A percentile compares a stretch with the other conserved stretches of the same genome.
phyloP scores from a whole-genome alignment of 92 coral and sea anemone genomes.

The Bergia puertoricense region DNA sequence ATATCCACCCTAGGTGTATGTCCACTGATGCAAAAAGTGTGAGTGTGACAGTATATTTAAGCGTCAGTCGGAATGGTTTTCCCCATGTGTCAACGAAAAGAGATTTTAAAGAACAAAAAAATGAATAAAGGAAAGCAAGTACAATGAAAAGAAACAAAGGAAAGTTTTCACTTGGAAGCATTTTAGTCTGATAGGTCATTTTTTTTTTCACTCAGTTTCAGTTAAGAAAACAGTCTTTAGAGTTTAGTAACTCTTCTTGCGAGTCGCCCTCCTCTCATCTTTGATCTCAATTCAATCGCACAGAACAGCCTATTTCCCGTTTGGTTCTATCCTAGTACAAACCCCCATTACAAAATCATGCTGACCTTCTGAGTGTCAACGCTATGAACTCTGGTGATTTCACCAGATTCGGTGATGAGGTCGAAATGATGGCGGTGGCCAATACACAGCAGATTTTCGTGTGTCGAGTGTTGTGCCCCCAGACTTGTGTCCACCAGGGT shows the following conservation, averaged over 20 bases:
- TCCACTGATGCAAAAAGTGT: background rate
- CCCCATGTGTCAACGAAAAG: background rate
- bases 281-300: background rate
- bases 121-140: too few relatives aligned
- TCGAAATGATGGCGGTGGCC: conserved; percentile 89
- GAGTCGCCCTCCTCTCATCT: background rate
- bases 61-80: background rate
- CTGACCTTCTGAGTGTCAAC: conserved; percentile 75
- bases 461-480: conserved; percentile 15
- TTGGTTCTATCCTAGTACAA: background rate
- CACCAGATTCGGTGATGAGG: conserved; percentile 73
- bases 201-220: background rate
- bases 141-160: background rate
- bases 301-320: background rate
- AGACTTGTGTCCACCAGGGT: conserved; percentile 67
- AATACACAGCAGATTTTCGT: conserved; percentile 73
- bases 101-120: background rate
- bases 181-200: background rate
- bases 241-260: background rate
- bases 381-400: conserved; percentile 71
- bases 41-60: background rate
- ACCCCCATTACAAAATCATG: background rate
- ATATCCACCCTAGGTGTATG: background rate
- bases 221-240: background rate
- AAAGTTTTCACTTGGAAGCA: background rate